Conservation (phyloP, 1,140 invertebrate genomes). For the Lethrus apterus region DNA sequence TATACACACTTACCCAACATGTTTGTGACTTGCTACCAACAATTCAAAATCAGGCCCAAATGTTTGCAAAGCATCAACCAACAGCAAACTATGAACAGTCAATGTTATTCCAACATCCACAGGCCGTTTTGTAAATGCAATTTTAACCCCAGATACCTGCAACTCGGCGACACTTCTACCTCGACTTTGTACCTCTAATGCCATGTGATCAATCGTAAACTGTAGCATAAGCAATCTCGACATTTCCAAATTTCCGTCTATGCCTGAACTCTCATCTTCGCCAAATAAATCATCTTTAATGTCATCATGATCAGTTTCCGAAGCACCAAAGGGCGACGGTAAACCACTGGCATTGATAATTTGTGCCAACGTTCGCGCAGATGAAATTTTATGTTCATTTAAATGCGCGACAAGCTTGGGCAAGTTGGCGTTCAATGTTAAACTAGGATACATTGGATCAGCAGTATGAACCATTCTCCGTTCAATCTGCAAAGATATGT, state of each 20-base stretch:
- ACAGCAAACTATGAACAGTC: conserved; percentile 82
- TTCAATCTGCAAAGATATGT: conserved; percentile 77
- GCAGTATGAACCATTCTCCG: conserved; percentile 70
- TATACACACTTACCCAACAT: conserved; percentile 66
- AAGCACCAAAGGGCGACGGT: conserved; percentile 41
- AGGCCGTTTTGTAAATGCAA: conserved; percentile 62
- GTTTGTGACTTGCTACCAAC: conserved; percentile 87
- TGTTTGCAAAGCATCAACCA: conserved; percentile 91
- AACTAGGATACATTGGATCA: conserved; percentile 78
- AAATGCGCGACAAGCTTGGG: conserved; percentile 83
- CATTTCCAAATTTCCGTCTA: conserved; percentile 29
- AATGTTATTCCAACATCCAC: conserved; percentile 69
- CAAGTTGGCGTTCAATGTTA: conserved; percentile 75
- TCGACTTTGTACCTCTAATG: conserved; percentile 75
- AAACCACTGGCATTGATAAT: conserved; percentile 41
- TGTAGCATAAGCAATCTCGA: conserved; percentile 69
- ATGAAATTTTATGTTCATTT: conserved; percentile 77
- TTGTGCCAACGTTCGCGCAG: conserved; percentile 44
- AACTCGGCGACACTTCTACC: conserved; percentile 83
- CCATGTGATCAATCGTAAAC: conserved; percentile 82
- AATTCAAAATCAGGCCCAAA: conserved; percentile 93
- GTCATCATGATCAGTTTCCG: conserved; percentile 13
- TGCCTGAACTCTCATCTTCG: conserved; percentile 25
- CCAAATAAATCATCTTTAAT: conserved; percentile 1
- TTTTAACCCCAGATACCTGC: conserved; percentile 81